Evolutionary conservation across 2,888 invertebrate genomes (phyloP).

Genomic region (Nomada lathburiana): DNA sequence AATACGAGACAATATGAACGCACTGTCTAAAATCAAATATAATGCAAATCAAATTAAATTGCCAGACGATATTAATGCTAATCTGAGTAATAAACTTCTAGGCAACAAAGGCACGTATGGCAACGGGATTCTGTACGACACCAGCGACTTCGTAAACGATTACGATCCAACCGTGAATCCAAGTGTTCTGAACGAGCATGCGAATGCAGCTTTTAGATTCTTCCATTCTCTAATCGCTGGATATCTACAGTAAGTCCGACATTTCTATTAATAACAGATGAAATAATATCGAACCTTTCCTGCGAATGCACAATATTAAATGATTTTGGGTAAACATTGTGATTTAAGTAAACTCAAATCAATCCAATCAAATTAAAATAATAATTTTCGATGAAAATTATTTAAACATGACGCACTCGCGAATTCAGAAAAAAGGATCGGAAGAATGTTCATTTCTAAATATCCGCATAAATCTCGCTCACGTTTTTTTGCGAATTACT

Average conservation of each 20-base stretch:
- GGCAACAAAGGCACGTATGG: constrained; percentile 87
- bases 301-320: background rate
- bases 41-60: too few species aligned
- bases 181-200: constrained; percentile 89
- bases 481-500: background rate
- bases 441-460: too few species aligned
- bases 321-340: background rate
- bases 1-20: background rate
- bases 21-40: too few species aligned
- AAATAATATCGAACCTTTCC: background rate
- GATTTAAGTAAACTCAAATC: too few species aligned
- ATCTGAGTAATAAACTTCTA: constrained; percentile 68
- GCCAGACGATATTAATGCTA: background rate
- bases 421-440: too few species aligned
- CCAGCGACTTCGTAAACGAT: constrained; percentile 88
- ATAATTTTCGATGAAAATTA: too few species aligned
- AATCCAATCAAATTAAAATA: too few species aligned
- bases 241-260: constrained; percentile 87
- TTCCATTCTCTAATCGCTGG: constrained; percentile 91
- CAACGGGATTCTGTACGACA: constrained; percentile 88
- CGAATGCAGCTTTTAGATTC: constrained; percentile 90
- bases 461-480: too few species aligned
- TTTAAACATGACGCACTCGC: too few species aligned
- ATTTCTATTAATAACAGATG: too few species aligned
- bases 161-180: constrained; percentile 89